These are phyloP conservation scores for Brachyistius frenatus DNA, from an alignment of 2,113 vertebrate genomes.

Conservation along the genomic window DNA sequence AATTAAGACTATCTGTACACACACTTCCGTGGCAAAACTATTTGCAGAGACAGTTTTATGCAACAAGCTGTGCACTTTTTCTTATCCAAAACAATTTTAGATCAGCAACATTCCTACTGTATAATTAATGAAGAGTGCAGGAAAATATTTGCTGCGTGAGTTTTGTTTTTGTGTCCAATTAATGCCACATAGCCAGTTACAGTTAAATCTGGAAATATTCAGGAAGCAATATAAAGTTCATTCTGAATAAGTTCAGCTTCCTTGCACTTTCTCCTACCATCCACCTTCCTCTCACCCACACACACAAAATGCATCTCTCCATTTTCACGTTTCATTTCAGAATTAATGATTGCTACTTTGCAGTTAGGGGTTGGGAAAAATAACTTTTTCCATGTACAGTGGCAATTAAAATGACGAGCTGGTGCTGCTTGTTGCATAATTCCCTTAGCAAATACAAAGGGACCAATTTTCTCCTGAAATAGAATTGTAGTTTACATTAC, in stretches of 20 bases:
- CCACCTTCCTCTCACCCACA: conserved; percentile 33
- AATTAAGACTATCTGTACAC: conserved; percentile 31
- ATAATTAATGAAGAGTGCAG: conserved; percentile 57
- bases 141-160: conserved; percentile 14
- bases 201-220: conserved; percentile 36
- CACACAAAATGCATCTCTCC: conserved; percentile 38
- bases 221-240: conserved; percentile 24
- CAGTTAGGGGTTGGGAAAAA: conserved; percentile 44
- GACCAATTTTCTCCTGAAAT: conserved; percentile 80
- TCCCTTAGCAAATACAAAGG: conserved; percentile 79
- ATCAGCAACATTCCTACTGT: conserved; percentile 60
- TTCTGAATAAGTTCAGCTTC: conserved; percentile 22
- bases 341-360: conserved; percentile 57
- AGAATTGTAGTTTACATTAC: conserved; percentile 74
- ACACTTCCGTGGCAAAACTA: not conserved
- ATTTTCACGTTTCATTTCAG: conserved; percentile 45
- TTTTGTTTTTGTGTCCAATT: conserved; percentile 29
- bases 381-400: conserved; percentile 60
- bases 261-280: not conserved
- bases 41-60: conserved; percentile 24
- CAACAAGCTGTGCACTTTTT: conserved; percentile 13
- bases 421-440: conserved; percentile 77
- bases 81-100: conserved; percentile 37
- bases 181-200: not conserved
- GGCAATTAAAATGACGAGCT: conserved; percentile 81